phyloP scores from a whole-genome alignment of 1,140 invertebrate genomes.

The Dinoponera quadriceps region DNA sequence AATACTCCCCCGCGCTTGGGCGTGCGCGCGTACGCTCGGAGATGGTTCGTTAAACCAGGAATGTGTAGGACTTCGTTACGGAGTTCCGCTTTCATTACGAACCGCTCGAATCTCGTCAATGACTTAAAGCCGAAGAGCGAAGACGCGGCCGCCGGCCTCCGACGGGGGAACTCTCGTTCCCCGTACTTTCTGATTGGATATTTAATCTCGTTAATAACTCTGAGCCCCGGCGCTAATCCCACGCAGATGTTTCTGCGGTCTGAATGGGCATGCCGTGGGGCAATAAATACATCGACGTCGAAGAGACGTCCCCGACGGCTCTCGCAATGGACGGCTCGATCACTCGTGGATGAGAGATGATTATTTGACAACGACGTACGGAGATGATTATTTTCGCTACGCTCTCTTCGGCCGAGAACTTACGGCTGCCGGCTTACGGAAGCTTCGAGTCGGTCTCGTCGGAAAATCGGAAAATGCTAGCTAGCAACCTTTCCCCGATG shows the following conservation, averaged over 20 bases:
- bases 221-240: slow-evolving; percentile 62
- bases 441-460: no score
- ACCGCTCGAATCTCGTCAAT: slow-evolving; percentile 66
- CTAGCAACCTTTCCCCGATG: neutral
- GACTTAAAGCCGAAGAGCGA: slow-evolving; percentile 63
- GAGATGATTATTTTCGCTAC: no score
- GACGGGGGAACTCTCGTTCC: slow-evolving; percentile 61
- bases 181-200: slow-evolving; percentile 46
- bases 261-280: neutral
- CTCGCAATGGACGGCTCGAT: no score
- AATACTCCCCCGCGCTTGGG: slow-evolving; percentile 37
- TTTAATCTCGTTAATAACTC: slow-evolving; percentile 69
- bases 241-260: slow-evolving; percentile 57
- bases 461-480: no score
- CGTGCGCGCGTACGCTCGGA: slow-evolving; percentile 21
- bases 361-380: no score
- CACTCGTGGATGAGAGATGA: neutral
- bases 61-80: slow-evolving; percentile 71
- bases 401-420: no score
- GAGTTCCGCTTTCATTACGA: slow-evolving; percentile 69
- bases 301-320: neutral
- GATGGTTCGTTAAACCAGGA: slow-evolving; percentile 72
- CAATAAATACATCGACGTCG: neutral
- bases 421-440: no score
- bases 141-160: slow-evolving; percentile 30